A percentile compares a stretch with the other conserved stretches of the same genome.
phyloP scores from a whole-genome alignment of 1,140 invertebrate genomes.

The Diachasma alloeum region DNA sequence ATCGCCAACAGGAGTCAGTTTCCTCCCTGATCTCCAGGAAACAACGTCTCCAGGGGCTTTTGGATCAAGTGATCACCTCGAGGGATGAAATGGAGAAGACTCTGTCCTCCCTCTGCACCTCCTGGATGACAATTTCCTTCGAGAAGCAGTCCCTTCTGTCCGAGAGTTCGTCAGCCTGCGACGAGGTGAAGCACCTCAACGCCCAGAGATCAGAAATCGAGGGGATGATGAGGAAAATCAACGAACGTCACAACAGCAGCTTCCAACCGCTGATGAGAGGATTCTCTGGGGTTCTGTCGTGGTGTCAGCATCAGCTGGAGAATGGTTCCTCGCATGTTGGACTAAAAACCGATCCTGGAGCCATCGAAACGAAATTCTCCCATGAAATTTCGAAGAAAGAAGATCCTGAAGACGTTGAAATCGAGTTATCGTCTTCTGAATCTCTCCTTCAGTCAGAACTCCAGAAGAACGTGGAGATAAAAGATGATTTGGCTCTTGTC shows the following conservation, averaged over 20 bases:
- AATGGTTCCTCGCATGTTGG: neutral
- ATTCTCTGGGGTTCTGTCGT: constrained; percentile 41
- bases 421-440: constrained; percentile 38
- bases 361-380: neutral
- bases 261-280: constrained; percentile 37
- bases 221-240: constrained; percentile 31
- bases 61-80: constrained; percentile 36
- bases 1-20: constrained; percentile 37
- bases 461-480: constrained; percentile 33
- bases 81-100: constrained; percentile 41
- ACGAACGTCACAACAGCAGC: constrained; percentile 34
- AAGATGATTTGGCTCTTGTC: constrained; percentile 33
- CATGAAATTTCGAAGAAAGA: neutral
- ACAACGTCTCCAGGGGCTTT: constrained; percentile 39
- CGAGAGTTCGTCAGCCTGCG: constrained; percentile 33
- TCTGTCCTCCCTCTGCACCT: constrained; percentile 31
- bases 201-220: constrained; percentile 37
- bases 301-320: constrained; percentile 42
- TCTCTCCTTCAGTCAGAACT: constrained; percentile 35
- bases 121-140: constrained; percentile 33
- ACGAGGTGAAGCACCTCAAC: constrained; percentile 43
- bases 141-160: constrained; percentile 35
- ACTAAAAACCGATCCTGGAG: neutral
- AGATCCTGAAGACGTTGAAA: neutral
- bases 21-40: constrained; percentile 41